Percentiles rank a stretch among this genome's conserved stretches.
Conservation (phyloP, 2,797 vertebrate species). For the Parauchenoglanis ngamensis region DNA sequence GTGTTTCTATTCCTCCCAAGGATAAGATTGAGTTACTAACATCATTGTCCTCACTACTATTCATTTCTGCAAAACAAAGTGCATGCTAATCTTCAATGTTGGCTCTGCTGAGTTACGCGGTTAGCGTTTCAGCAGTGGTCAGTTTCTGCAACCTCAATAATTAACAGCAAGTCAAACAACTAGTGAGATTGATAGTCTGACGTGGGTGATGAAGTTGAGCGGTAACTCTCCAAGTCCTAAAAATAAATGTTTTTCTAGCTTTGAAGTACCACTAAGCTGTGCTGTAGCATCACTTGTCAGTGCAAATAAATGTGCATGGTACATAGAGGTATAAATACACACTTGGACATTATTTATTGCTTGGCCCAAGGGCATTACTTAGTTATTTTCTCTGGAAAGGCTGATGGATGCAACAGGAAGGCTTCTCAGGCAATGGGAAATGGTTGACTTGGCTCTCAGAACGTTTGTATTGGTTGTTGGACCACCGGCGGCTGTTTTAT, state of each 20-base stretch:
- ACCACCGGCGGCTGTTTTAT: constrained; percentile 72
- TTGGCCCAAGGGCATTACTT: constrained; percentile 60
- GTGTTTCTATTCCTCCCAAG: constrained; percentile 53
- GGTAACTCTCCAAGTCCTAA: constrained; percentile 52
- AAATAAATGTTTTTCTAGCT: constrained; percentile 63
- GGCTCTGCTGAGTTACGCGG: constrained; percentile 34
- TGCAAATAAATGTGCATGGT: constrained; percentile 65
- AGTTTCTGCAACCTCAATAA: constrained; percentile 46
- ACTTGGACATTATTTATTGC: constrained; percentile 72
- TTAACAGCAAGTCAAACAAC: constrained; percentile 62
- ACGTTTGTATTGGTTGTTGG: constrained; percentile 74
- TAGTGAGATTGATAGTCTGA: constrained; percentile 39
- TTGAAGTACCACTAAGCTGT: constrained; percentile 60
- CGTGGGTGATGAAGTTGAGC: constrained; percentile 62
- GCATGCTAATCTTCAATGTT: constrained; percentile 11
- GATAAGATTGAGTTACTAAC: constrained; percentile 64
- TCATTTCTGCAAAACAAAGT: constrained; percentile 42
- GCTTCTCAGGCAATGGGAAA: constrained; percentile 74
- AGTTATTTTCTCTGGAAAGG: constrained; percentile 74
- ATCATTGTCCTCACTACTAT: constrained; percentile 49
- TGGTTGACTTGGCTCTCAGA: constrained; percentile 74
- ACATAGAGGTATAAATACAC: constrained; percentile 71
- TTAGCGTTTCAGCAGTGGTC: constrained; percentile 44
- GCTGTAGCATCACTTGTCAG: constrained; percentile 69
- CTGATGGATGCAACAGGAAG: constrained; percentile 78